Conservation (phyloP, 2,888 invertebrate species). For the Stramonita haemastoma region DNA sequence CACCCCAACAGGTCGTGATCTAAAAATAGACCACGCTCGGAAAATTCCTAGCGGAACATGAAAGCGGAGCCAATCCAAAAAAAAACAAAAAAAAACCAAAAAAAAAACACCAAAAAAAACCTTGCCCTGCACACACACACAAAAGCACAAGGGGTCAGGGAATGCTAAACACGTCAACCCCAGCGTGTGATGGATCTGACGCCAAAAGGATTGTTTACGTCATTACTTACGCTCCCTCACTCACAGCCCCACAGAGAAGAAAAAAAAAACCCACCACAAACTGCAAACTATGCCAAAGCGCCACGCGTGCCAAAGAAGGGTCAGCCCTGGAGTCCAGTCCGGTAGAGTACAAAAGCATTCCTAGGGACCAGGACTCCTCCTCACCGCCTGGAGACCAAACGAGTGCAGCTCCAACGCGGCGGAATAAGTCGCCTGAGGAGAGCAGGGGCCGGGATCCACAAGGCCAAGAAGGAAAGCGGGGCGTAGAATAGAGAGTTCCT, state of each 20-base stretch:
- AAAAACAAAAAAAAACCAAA: too few relatives aligned
- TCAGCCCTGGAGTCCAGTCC: neutral
- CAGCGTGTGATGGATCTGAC: neutral
- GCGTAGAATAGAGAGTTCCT: neutral
- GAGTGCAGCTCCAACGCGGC: neutral
- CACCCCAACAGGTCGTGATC: neutral
- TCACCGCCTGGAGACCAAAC: neutral
- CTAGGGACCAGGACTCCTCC: neutral
- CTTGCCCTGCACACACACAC: neutral
- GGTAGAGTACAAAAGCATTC: neutral
- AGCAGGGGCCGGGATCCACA: too few relatives aligned
- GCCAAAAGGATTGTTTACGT: neutral
- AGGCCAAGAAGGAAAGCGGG: too few relatives aligned
- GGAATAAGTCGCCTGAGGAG: constrained; percentile 18
- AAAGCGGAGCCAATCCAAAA: neutral
- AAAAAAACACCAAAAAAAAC: too few relatives aligned
- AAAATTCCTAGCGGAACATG: neutral
- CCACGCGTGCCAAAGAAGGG: constrained; percentile 18
- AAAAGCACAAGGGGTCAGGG: neutral
- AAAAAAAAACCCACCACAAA: constrained; percentile 7
- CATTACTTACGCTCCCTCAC: constrained; percentile 2
- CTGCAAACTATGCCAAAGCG: neutral
- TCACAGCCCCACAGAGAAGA: neutral
- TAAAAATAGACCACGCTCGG: neutral
- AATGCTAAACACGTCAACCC: neutral